Evolutionary conservation across 2,888 invertebrate genomes (phyloP), one percentile per base, ranked within the genome.

Genomic region (Orgyia antiqua): DNA sequence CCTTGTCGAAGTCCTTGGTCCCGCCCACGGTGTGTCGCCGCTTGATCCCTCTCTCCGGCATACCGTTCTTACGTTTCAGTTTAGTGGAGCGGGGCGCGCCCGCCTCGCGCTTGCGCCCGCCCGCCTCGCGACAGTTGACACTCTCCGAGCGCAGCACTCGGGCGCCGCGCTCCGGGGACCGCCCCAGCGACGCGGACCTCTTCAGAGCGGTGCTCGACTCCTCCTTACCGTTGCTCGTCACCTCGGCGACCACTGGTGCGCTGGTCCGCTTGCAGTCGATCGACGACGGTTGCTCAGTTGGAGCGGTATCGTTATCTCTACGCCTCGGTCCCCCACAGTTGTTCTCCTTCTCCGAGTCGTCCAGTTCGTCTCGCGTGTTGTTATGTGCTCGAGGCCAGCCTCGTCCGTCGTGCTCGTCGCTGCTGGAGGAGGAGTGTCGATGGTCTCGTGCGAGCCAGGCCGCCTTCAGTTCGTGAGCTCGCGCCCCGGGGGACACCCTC

Each of bases 21-120:
- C 97, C 96, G 41, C 96, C 96, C 5, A 97, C 96, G 0, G 97
- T 97, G 80, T 97, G 96, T 13, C 97, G 88, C 24, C 97, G 89
- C 76, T 95, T 95, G 59, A 95, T 94, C 42, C 94, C 93, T 46
- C 92, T 84, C 72, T 92, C 92, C n/a, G 91, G 92, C 91, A 90
- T 91, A 39, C 92, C 93, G 70, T 92, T 92, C 76, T 93, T 93
- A 46, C 93, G 80, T 73, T 93, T 93, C 35, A 92, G 76, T 67
- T 92, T 92, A 30, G 89, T 88, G 49, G 87, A 79, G 52, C 89
- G 88, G 79, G 79, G 28, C 82, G 73, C 50, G 82, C 76, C 31
- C 30, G 79, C 72, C 55, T 91, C 91, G 29, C 91, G 87, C 27
- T 91, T 82, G 56, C 91, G 89, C 63, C 89, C 48, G 18, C 40